Percentiles rank a stretch among this genome's conserved stretches.
These are phyloP conservation scores for Lacerta bilineata DNA, from an alignment of 2,797 vertebrate species.

Conservation along the genomic window DNA sequence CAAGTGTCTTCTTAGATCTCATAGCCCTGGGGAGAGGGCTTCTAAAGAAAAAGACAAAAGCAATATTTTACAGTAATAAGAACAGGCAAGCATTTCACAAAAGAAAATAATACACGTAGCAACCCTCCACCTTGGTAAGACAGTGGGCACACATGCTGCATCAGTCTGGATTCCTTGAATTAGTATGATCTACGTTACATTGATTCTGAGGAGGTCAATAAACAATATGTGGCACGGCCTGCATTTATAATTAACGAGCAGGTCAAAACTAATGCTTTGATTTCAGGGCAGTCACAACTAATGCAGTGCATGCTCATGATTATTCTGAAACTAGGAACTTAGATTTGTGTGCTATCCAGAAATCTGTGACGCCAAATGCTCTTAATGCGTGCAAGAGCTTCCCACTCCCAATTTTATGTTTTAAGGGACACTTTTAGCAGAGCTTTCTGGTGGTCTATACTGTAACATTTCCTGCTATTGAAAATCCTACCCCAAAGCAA, in stretches of 20 bases:
- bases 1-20: background rate
- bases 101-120: background rate
- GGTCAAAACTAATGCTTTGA: conserved; percentile 6
- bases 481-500: background rate
- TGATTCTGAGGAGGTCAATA: conserved; percentile 5
- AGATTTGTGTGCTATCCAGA: background rate
- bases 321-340: background rate
- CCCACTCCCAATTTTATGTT: background rate
- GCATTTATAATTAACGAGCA: background rate
- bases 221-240: conserved; percentile 15
- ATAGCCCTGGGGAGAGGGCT: background rate
- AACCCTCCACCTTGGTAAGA: background rate
- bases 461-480: background rate
- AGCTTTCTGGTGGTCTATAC: background rate
- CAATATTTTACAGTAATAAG: background rate
- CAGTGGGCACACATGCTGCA: background rate
- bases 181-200: background rate
- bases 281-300: background rate
- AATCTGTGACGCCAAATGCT: conserved; percentile 11
- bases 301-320: background rate
- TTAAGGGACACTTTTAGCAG: background rate
- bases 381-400: background rate
- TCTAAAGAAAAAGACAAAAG: background rate
- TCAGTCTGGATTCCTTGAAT: background rate
- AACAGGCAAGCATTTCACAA: background rate